Evolutionary conservation across 2,797 vertebrate species (phyloP).

Genomic region (Ficedula albicollis): DNA sequence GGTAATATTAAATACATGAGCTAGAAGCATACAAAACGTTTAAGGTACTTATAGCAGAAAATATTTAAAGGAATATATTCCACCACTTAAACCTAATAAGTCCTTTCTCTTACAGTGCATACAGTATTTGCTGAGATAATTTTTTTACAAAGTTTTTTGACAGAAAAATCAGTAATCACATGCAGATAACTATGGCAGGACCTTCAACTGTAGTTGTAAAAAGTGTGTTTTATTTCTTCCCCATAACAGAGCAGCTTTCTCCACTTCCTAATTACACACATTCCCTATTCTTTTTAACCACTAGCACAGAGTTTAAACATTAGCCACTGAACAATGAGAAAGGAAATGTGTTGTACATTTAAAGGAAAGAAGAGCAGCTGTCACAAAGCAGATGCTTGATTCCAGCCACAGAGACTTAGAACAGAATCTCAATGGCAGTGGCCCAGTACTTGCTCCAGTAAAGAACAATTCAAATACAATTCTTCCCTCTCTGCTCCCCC

Average conservation of each 20-base stretch:
- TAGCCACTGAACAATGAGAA: not conserved
- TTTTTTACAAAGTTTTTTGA: not conserved
- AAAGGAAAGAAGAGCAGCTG: slow-evolving; percentile 3
- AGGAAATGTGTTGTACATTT: not conserved
- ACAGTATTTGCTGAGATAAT: not conserved
- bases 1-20: not conserved
- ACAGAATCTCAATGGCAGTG: not conserved
- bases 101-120: not conserved
- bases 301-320: not conserved
- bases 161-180: not conserved
- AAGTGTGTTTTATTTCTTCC: not conserved
- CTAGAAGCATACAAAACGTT: not conserved
- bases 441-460: not conserved
- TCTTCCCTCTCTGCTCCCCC: not conserved
- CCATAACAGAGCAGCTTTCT: not conserved
- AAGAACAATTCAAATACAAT: not conserved
- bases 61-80: not conserved
- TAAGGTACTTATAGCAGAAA: not conserved
- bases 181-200: not conserved
- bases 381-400: not conserved
- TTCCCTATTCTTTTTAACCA: slow-evolving; percentile 13
- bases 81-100: not conserved
- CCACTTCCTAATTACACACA: not conserved
- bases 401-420: not conserved
- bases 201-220: not conserved